Percentiles rank a stretch among this genome's conserved stretches.
These are phyloP conservation scores for Habroteleia sp. DNA, from an alignment of 2,888 invertebrate species.

Conservation along the genomic window DNA sequence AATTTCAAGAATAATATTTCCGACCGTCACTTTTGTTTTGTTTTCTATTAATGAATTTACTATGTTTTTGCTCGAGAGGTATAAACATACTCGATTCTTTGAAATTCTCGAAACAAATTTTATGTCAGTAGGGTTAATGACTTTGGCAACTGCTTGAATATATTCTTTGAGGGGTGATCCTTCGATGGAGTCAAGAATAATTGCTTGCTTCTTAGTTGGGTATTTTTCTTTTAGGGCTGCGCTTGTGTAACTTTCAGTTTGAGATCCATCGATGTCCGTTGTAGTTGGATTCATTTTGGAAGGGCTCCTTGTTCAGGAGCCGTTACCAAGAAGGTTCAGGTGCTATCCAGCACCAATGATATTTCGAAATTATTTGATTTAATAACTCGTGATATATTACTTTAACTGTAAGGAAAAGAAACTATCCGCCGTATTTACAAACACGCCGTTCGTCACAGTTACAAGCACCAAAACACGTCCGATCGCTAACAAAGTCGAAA, in stretches of 20 bases:
- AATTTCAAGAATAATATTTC: conserved; percentile 12
- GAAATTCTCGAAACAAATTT: conserved; percentile 10
- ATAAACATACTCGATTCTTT: conserved; percentile 36
- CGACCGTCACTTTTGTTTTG: conserved; percentile 22
- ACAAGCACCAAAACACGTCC: conserved; percentile 71
- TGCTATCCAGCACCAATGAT: too few relatives aligned
- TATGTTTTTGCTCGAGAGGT: conserved; percentile 30
- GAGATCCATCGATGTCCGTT: too few relatives aligned
- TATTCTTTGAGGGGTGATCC: conserved; percentile 1
- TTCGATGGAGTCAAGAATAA: conserved; percentile 8
- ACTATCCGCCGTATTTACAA: too few relatives aligned
- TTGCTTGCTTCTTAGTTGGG: conserved; percentile 4
- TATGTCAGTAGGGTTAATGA: neutral
- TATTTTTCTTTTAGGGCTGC: neutral
- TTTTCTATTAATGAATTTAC: conserved; percentile 28
- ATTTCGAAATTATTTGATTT: too few relatives aligned
- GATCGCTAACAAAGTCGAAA: too few relatives aligned
- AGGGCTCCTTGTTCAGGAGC: neutral
- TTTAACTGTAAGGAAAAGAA: too few relatives aligned
- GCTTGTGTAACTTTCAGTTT: neutral
- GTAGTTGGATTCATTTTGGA: too few relatives aligned
- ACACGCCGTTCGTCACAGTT: too few relatives aligned
- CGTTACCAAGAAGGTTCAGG: too few relatives aligned
- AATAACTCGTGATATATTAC: too few relatives aligned
- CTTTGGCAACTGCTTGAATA: neutral